Conservation (phyloP, 2,797 vertebrate genomes). For the Centroberyx gerrardi region DNA sequence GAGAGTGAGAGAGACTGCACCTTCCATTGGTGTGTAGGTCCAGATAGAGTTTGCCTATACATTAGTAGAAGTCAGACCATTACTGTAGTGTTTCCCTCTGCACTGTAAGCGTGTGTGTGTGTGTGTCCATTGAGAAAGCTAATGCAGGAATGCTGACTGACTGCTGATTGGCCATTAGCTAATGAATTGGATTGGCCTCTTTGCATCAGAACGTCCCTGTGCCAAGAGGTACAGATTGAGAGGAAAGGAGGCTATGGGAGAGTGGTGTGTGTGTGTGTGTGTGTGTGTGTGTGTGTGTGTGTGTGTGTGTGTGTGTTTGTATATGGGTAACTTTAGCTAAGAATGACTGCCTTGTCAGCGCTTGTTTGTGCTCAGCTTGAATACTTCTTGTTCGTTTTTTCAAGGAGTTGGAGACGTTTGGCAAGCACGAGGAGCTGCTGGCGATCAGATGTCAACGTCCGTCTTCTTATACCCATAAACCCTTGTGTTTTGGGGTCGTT, state of each 20-base stretch:
- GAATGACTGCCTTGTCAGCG: too few relatives aligned
- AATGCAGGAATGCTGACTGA: conserved; percentile 17
- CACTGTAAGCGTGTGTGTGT: neutral
- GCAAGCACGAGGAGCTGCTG: too few relatives aligned
- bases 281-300: neutral
- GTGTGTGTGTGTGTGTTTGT: neutral
- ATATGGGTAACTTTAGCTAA: neutral
- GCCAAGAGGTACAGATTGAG: conserved; percentile 10
- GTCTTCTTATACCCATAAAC: too few relatives aligned
- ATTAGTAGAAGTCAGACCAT: neutral
- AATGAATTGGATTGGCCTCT: conserved; percentile 41
- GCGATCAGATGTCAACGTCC: too few relatives aligned
- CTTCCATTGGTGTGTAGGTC: too few relatives aligned
- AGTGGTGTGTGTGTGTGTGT: neutral
- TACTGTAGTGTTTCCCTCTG: conserved; percentile 23
- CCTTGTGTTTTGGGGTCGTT: too few relatives aligned
- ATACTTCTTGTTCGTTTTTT: too few relatives aligned
- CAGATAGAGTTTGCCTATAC: neutral
- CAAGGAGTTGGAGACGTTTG: too few relatives aligned
- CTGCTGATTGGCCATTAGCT: conserved; percentile 50
- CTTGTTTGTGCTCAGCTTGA: too few relatives aligned
- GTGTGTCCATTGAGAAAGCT: conserved; percentile 27
- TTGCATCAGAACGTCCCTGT: neutral
- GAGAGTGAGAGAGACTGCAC: too few relatives aligned
- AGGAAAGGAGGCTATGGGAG: neutral